A percentile compares a stretch with the other conserved stretches of the same genome.
These are phyloP conservation scores for Pseudococcus jackbeardsleyi DNA, from an alignment of 2,888 invertebrate species.

Conservation along the genomic window DNA sequence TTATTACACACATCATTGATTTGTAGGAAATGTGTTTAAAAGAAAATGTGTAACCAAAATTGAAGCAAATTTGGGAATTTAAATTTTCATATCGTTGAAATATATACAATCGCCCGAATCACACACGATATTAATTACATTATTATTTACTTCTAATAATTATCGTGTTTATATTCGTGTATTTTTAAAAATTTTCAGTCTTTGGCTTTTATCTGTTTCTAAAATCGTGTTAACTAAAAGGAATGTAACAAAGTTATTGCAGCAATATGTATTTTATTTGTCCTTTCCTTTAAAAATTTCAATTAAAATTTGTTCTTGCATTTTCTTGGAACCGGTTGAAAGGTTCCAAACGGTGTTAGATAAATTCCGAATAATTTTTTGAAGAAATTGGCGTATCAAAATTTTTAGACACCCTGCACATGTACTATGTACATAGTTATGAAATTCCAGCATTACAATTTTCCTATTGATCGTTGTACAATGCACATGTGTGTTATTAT, in stretches of 20 bases:
- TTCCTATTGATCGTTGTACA: too few relatives aligned
- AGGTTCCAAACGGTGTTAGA: too few relatives aligned
- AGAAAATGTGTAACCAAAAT: not conserved
- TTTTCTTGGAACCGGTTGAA: too few relatives aligned
- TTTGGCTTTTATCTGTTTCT: not conserved
- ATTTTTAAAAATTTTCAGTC: not conserved
- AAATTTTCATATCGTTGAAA: not conserved
- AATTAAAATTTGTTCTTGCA: not conserved
- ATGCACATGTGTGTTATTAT: too few relatives aligned
- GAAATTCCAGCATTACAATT: too few relatives aligned
- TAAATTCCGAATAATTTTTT: too few relatives aligned
- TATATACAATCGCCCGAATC: not conserved
- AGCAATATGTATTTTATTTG: too few relatives aligned
- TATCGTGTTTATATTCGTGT: not conserved
- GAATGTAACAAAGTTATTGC: too few relatives aligned
- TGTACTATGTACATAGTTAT: too few relatives aligned
- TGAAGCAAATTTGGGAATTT: not conserved
- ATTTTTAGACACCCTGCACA: not conserved
- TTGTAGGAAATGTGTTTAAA: not conserved
- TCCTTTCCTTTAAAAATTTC: not conserved
- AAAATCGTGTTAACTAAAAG: not conserved
- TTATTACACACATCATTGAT: not conserved
- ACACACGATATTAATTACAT: not conserved
- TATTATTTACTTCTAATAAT: not conserved
- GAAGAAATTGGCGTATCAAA: not conserved